Evolutionary conservation across 2,888 invertebrate species (phyloP), one percentile per base, ranked within the genome.

Genomic region (Lepidochrysops patricia): DNA sequence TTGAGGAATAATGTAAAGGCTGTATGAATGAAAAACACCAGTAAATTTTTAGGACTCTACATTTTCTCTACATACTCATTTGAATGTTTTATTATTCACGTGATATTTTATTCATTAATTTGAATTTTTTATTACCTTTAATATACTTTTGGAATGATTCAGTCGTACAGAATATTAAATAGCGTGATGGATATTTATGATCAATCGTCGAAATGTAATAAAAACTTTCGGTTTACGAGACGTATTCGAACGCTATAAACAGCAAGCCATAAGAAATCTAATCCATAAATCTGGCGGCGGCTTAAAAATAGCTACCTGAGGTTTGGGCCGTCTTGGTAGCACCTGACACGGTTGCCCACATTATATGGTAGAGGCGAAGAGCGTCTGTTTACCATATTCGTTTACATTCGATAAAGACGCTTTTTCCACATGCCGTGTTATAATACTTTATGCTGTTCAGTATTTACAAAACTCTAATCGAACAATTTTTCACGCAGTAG

Each of bases 241-340:
- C 32, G 54, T 19, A 54, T 54, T 29, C 54, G 54, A 32, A 54
- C 32, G 54, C 32, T 32, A 32, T 54, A 54, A 54, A 15, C 54
- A 54, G 15, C 27, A 27, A 52, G 26, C 54, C 54, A 54, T 54
- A 54, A 54, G 54, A 54, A 54, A 54, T 19, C 4, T 54, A 29
- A 54, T 60, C 60, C 58, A 56, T 61, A 61, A 61, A 57, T 60
- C 64, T 61, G 58, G 62, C 57, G 60, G 60, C 66, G 60, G 59
- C 66, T 68, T 66, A 77, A 77, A n/a, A 79, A 76, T 75, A 68
- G 72, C 63, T 71, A 72, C 72, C 49, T 74, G 68, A 85, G 84
- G 84, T 84, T 84, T 67, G 64, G 60, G 61, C 68, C 74, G 72
- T 75, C 63, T 64, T 65, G 73, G 77, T 76, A 79, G 73, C 81